Conservation (phyloP, 2,888 invertebrate species). For the Ferdinandea cuprea region DNA sequence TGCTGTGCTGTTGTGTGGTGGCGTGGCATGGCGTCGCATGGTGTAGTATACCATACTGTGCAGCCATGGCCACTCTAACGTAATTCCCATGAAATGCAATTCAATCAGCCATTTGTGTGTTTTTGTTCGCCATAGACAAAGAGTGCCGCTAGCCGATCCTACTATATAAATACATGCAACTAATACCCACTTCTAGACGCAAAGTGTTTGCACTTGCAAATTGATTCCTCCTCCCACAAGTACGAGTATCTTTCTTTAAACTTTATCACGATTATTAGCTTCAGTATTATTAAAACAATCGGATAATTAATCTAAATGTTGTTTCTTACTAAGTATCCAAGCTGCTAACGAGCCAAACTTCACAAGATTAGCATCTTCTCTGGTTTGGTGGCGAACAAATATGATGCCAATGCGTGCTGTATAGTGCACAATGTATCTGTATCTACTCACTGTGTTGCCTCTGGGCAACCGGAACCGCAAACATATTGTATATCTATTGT, state of each 20-base stretch:
- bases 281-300: conserved; percentile 69
- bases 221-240: conserved; percentile 72
- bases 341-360: conserved; percentile 69
- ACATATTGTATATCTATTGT: conserved; percentile 35
- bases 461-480: conserved; percentile 40
- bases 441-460: no score
- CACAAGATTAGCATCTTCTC: conserved; percentile 59
- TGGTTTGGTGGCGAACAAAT: conserved; percentile 50
- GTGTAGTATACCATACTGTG: conserved; percentile 1
- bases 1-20: conserved; percentile 5
- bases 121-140: conserved; percentile 35
- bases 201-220: conserved; percentile 72
- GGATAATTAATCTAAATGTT: conserved; percentile 72
- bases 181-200: conserved; percentile 2
- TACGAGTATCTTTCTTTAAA: conserved; percentile 9
- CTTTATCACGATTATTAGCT: conserved; percentile 67
- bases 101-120: no score
- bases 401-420: conserved; percentile 58
- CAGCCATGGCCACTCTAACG: conserved; percentile 25
- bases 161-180: neutral
- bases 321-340: conserved; percentile 54
- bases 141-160: conserved; percentile 45
- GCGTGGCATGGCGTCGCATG: no score
- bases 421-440: no score
- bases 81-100: conserved; percentile 46